Evolutionary conservation across 2,888 invertebrate species (phyloP).

Genomic region (Phanerotoma sp.): DNA sequence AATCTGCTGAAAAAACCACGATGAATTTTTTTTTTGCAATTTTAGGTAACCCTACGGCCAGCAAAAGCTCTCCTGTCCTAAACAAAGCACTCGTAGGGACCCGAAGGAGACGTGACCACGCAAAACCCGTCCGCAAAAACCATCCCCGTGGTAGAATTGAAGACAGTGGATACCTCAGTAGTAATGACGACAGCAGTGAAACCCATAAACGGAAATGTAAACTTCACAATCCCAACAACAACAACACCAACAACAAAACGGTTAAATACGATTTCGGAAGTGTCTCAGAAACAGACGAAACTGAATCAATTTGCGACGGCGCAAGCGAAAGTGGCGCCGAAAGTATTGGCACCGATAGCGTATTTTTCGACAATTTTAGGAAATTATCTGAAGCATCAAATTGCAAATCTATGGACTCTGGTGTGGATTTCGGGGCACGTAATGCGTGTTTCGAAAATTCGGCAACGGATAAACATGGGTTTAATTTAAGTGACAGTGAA

Average conservation of each 20-base stretch:
- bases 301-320: conserved; percentile 77
- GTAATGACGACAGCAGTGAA: conserved; percentile 60
- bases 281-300: conserved; percentile 76
- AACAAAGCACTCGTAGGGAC: conserved; percentile 44
- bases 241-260: conserved; percentile 51
- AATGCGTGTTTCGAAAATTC: conserved; percentile 31
- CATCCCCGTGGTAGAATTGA: conserved; percentile 37
- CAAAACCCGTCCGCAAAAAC: neutral
- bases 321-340: conserved; percentile 86
- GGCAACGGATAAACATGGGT: conserved; percentile 37
- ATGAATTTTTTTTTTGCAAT: too few relatives aligned
- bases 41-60: conserved; percentile 49
- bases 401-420: conserved; percentile 47
- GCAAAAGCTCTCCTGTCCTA: conserved; percentile 54
- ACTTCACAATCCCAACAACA: conserved; percentile 65
- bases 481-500: conserved; percentile 57
- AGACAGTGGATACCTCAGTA: conserved; percentile 85
- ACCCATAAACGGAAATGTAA: too few relatives aligned
- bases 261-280: conserved; percentile 57
- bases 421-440: conserved; percentile 39
- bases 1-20: too few relatives aligned
- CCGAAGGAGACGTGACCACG: neutral
- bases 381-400: conserved; percentile 52
- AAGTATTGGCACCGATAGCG: conserved; percentile 84
- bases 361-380: conserved; percentile 76